Base-by-base conservation (phyloP, 2,888 invertebrate genomes). In the Xiphydria camelus region DNA sequence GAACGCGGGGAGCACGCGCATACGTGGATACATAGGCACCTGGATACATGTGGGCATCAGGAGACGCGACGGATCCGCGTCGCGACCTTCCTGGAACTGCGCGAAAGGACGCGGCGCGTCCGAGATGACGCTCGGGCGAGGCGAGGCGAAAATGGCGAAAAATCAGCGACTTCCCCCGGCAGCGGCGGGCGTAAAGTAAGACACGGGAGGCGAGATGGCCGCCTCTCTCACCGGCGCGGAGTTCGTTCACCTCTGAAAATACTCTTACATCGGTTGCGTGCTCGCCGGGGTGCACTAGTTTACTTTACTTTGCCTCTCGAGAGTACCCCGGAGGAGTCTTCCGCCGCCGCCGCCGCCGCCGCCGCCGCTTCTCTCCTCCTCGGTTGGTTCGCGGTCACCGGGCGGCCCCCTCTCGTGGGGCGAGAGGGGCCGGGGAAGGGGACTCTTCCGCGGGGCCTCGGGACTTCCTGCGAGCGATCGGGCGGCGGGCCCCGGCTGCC, bases 241-340 rank as follows among this genome's bases (percentile, higher is more conserved):
- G 72, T 70, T 72, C 71, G 63, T 71, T 70, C 64, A 72, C 70
- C 70, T 60, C 57, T 68, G 68, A 71, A 72, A 72, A 71, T 71
- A 70, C 71, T 67, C 70, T 65, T 68, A 61, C 64, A 63, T 66
- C 61, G 56, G 66, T 66, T 66, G 68, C 68, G 65, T 68, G 68
- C 66, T n/a, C 64, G 60, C 59, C 57, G 55, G 51, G 58, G 60
- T 67, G 67, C 67, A 64, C 67, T 67, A 67, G 67, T 67, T 66
- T 67, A 66, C 67, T 67, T 67, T 59, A 64, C 59, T 29, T 29
- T 29, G 14, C 29, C 29, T 29, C 29, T 29, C 29, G 29, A 26
- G 26, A 26, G 26, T 26, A 26, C 26, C 26, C 26, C 12, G 10
- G 26, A 29, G 29, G n/a, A 29, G 29, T 29, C 29, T 29, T 29